Conservation (phyloP, 2,888 invertebrate species). For the Vesta saturnalis region DNA sequence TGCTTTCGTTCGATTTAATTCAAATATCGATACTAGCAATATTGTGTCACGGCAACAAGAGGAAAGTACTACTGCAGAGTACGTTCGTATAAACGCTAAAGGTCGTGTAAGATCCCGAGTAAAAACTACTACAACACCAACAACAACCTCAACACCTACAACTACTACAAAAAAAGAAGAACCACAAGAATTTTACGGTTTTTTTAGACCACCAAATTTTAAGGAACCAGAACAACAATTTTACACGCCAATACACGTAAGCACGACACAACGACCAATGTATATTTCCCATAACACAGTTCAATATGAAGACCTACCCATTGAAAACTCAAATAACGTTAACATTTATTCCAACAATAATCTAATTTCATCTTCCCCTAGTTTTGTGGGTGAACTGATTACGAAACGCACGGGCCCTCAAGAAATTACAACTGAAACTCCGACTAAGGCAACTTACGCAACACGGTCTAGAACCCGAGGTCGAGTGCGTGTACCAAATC, state of each 20-base stretch:
- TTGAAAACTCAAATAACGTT: slow-evolving; percentile 30
- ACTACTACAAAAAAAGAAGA: slow-evolving; percentile 48
- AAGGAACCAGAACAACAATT: slow-evolving; percentile 40
- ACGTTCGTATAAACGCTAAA: slow-evolving; percentile 31
- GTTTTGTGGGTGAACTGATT: background rate
- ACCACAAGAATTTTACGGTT: slow-evolving; percentile 63
- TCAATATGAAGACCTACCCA: slow-evolving; percentile 23
- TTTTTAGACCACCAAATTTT: slow-evolving; percentile 63
- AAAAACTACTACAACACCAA: slow-evolving; percentile 44
- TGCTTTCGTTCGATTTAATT: slow-evolving; percentile 40
- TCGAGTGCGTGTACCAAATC: slow-evolving; percentile 60
- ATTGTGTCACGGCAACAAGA: slow-evolving; percentile 42
- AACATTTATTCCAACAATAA: slow-evolving; percentile 34
- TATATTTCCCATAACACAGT: background rate
- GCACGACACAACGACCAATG: slow-evolving; percentile 36
- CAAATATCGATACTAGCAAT: slow-evolving; percentile 43
- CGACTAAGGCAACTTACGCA: slow-evolving; percentile 16
- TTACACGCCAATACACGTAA: slow-evolving; percentile 43
- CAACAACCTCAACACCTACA: slow-evolving; percentile 45
- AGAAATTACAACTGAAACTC: slow-evolving; percentile 30
- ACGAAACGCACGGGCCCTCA: background rate
- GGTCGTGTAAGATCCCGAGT: slow-evolving; percentile 49
- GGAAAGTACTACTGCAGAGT: slow-evolving; percentile 38
- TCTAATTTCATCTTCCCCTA: slow-evolving; percentile 25
- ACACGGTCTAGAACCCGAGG: slow-evolving; percentile 48